Evolutionary conservation across 2,797 vertebrate genomes (phyloP).

Genomic region (Leucoraja ocellata): DNA sequence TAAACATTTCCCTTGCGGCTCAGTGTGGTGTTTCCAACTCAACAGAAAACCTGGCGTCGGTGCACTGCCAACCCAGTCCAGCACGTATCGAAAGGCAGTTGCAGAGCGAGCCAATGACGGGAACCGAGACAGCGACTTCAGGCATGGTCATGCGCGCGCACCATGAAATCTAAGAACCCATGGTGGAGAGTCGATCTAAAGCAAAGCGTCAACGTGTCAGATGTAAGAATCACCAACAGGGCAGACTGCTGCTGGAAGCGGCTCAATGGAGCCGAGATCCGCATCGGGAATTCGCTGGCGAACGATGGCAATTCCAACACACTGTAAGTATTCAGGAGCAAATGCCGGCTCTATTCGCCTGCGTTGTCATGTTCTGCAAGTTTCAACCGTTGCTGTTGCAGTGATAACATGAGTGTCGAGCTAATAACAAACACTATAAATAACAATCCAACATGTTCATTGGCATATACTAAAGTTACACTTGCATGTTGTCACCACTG

Average conservation of each 20-base stretch:
- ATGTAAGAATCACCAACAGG: neutral
- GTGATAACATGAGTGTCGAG: too few relatives aligned
- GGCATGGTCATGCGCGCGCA: neutral
- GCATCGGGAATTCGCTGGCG: neutral
- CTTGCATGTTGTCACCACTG: too few relatives aligned
- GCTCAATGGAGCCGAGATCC: neutral
- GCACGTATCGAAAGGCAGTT: neutral
- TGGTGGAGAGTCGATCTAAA: neutral
- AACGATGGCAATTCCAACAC: neutral
- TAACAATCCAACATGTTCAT: too few relatives aligned
- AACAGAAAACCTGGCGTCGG: neutral
- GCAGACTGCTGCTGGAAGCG: neutral
- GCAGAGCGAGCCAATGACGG: neutral
- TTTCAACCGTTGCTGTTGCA: too few relatives aligned
- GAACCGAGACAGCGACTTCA: neutral
- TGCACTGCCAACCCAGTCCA: neutral
- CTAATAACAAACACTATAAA: too few relatives aligned
- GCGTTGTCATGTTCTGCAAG: too few relatives aligned
- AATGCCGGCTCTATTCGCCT: too few relatives aligned
- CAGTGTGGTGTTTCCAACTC: neutral
- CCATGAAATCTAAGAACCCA: neutral
- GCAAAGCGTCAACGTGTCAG: neutral
- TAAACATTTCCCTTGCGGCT: too few relatives aligned
- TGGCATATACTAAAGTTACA: too few relatives aligned
- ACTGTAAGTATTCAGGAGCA: too few relatives aligned